A percentile compares a stretch with the other conserved stretches of the same genome.
phyloP scores from a whole-genome alignment of 2,888 invertebrate genomes.

The Graphium colonna region DNA sequence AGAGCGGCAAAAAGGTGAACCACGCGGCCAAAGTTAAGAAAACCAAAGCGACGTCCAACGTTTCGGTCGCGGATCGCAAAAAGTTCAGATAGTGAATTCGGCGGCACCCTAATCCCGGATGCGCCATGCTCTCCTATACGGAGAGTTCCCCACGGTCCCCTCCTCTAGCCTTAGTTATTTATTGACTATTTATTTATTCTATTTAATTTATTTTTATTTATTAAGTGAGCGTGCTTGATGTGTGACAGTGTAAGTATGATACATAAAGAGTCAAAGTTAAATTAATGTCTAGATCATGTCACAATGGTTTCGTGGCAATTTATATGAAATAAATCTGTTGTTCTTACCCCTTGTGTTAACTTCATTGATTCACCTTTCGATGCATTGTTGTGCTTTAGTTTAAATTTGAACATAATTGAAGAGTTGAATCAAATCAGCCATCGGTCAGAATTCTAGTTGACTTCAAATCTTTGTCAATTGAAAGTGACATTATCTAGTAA shows the following conservation, averaged over 20 bases:
- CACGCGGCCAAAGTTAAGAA: constrained; percentile 75
- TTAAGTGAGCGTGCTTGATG: constrained; percentile 78
- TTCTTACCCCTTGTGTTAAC: constrained; percentile 68
- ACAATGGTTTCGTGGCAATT: constrained; percentile 79
- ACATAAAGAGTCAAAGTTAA: constrained; percentile 71
- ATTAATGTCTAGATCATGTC: constrained; percentile 81
- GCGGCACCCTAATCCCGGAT: constrained; percentile 49
- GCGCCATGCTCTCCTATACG: constrained; percentile 60
- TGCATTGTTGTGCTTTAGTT: constrained; percentile 63
- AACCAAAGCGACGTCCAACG: constrained; percentile 73
- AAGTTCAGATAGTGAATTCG: constrained; percentile 77
- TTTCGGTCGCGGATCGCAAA: constrained; percentile 70
- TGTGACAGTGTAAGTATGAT: constrained; percentile 76
- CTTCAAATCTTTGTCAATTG: constrained; percentile 50
- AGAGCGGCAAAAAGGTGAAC: constrained; percentile 72
- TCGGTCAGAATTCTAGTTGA: constrained; percentile 75
- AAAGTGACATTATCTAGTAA: constrained; percentile 77
- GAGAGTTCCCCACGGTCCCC: constrained; percentile 64
- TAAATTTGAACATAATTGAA: constrained; percentile 18
- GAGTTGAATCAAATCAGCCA: constrained; percentile 19
- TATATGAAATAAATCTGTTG: constrained; percentile 79
- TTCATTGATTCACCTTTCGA: constrained; percentile 65
- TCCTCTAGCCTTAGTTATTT: constrained; percentile 79
- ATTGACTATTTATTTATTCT: constrained; percentile 80
- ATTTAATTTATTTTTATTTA: constrained; percentile 81